Base-by-base conservation (phyloP, 1,140 invertebrate genomes). In the Drosophila saltans region DNA sequence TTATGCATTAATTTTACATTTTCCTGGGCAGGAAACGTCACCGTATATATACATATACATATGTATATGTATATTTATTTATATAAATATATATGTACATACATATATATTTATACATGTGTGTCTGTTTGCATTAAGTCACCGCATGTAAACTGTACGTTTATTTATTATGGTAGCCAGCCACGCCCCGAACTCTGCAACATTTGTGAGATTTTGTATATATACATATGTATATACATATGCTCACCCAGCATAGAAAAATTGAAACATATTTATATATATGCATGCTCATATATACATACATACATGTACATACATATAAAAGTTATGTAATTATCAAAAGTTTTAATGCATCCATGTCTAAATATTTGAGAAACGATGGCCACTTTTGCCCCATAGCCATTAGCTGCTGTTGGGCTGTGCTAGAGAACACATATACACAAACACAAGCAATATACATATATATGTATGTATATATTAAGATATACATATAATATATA, bases 1-100 rank as follows among this genome's bases (percentile, higher is more conserved):
- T 88, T 88, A 89, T 88, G 83, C 83, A 88, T 88, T 86, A 86
- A 86, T 86, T 88, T 88, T 86, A 86, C 83, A 89, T 86, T 86
- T 86, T 88, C 58, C 79, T 72, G 66, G 76, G 62, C 77, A 52
- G 71, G 61, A 48, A 64, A 26, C 28, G 8, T 24, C 65, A 69
- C 21, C 40, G 57, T 43, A 60, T 64, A 74, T 40, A 40, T 36
- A 36, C 6, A 36, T 7, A 36, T 36, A 36, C 33, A 43, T 76
- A 48, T 39, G 24, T 65, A 8, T 41, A 40, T 56, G 30, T 65
- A 43, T 36, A 36, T 36, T 1, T 69, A 8, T 41, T 30, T 56
- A 39, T 65, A 41, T 30, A 30, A 3, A 36, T 69, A 8, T 41
- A 40, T 56, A 8, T 41, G 30, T 56, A 39, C 59, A 43, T 36